Evolutionary conservation across 2,113 vertebrate species (phyloP), one percentile per base, ranked within the genome.

Genomic region (Sterna hirundo): DNA sequence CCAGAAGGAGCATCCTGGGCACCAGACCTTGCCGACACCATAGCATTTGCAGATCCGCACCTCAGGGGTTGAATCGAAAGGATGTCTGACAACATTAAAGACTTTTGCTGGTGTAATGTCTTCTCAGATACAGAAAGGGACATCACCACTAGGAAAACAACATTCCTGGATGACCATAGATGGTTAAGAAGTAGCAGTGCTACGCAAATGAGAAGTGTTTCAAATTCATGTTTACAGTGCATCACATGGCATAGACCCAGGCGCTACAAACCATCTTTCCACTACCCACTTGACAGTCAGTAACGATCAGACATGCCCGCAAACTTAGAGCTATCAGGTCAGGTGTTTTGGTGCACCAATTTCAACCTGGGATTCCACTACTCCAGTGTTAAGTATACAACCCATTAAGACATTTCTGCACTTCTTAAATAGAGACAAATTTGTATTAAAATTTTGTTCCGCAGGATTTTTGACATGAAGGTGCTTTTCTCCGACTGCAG

Each of bases 1-100:
- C 96, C 94, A 88, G 94, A 93, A 90, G 85, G 38, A 91, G 86
- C 90, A 93, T 90, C 84, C 74, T 34, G 26, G 82, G 85, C 87
- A 96, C 68, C 82, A 91, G 52, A 88, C 65, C 85, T 93, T 95
- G 51, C 25, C 10, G 4, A 49, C 81, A 82, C 29, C 7, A 2
- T 17, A 60, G 38, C n/a, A 86, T 78, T 30, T 78, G 76, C 70
- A 75, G 57, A 66, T 44, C 64, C 61, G 10, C 46, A 74, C 68
- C 71, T 94, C 69, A 40, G 40, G 23, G 17, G 15, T 29, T 66
- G 30, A 90, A 74, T 0, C 78, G 80, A 83, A 76, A 65, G 32
- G 40, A 62, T 34, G 65, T 80, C 72, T 16, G 15, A 83, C 65
- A 78, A 84, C 65, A 84, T 0, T 68, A 10, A 61, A 77, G 64